A percentile compares a stretch with the other conserved stretches of the same genome.
Evolutionary conservation across 1,140 invertebrate genomes (phyloP).

Genomic region (Trachymyrmex septentrionalis): DNA sequence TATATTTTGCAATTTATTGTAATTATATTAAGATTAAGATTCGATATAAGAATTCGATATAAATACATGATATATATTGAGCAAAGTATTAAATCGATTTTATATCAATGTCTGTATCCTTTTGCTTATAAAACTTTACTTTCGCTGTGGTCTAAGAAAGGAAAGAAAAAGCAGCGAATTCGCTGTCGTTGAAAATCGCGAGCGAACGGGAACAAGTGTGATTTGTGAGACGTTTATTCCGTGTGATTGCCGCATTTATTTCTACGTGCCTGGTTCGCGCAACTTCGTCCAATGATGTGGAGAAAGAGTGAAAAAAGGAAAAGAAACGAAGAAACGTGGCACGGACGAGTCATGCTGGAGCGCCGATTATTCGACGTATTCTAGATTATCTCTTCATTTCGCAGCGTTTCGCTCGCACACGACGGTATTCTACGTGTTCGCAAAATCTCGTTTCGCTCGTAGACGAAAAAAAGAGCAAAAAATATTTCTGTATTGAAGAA

Average conservation of each 20-base stretch:
- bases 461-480: background rate
- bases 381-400: slow-evolving; percentile 52
- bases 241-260: slow-evolving; percentile 66
- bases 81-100: background rate
- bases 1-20: background rate
- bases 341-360: slow-evolving; percentile 8
- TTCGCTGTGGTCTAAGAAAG: background rate
- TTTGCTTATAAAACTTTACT: background rate
- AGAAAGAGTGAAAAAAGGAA: slow-evolving; percentile 34
- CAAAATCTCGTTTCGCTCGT: slow-evolving; percentile 39
- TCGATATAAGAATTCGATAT: background rate
- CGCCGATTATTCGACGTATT: slow-evolving; percentile 55
- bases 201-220: slow-evolving; percentile 53
- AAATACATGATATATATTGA: background rate
- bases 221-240: slow-evolving; percentile 69
- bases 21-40: slow-evolving; percentile 6
- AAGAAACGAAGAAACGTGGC: slow-evolving; percentile 29
- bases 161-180: slow-evolving; percentile 45
- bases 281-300: slow-evolving; percentile 4
- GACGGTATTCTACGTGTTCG: slow-evolving; percentile 17
- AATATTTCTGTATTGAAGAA: slow-evolving; percentile 29
- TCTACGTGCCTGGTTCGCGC: slow-evolving; percentile 35
- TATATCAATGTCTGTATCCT: background rate
- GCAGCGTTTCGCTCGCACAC: slow-evolving; percentile 20
- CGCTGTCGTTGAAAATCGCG: slow-evolving; percentile 60